phyloP scores from a whole-genome alignment of 2,888 invertebrate species.

The Philhelius pedissequus region DNA sequence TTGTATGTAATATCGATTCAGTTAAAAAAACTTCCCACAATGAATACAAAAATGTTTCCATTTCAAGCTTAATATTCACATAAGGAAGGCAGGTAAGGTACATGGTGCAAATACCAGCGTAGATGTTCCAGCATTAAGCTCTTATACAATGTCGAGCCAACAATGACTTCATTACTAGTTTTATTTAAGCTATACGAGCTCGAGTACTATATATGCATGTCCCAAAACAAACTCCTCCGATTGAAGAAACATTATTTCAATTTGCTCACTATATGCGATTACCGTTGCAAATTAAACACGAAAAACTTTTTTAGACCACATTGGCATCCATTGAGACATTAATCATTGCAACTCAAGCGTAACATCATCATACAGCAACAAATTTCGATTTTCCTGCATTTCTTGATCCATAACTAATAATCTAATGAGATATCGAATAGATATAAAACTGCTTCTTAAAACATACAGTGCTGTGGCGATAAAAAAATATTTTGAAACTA shows the following conservation, averaged over 20 bases:
- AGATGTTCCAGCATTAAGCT: neutral
- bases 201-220: neutral
- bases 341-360: constrained; percentile 61
- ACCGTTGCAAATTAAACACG: constrained; percentile 53
- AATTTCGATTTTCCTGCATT: constrained; percentile 46
- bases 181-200: neutral
- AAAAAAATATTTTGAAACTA: too few relatives aligned
- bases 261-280: constrained; percentile 44
- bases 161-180: constrained; percentile 34
- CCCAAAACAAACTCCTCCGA: neutral
- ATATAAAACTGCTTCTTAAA: neutral
- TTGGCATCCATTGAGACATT: constrained; percentile 51
- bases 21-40: constrained; percentile 11
- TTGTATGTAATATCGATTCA: neutral
- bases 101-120: neutral
- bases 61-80: neutral
- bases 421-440: constrained; percentile 46
- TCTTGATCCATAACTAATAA: constrained; percentile 64
- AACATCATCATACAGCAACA: constrained; percentile 60
- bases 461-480: neutral
- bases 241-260: constrained; percentile 53
- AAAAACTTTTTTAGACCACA: constrained; percentile 36
- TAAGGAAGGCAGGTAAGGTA: neutral
- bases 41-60: neutral
- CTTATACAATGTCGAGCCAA: neutral